Conservation (phyloP, 2,888 invertebrate species). For the Coremacera marginata region DNA sequence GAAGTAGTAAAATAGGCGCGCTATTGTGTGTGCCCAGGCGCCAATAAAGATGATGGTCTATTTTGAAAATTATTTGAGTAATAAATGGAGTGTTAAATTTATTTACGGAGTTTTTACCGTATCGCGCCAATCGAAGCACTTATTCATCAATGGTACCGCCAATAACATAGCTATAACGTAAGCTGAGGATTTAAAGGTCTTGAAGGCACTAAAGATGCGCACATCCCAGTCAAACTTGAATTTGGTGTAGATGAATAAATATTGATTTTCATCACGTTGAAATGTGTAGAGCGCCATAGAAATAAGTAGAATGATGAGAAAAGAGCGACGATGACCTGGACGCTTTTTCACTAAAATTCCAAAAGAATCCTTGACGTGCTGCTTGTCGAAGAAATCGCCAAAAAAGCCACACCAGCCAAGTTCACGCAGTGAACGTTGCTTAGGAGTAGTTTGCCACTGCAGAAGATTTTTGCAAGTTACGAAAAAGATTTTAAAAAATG, state of each 20-base stretch:
- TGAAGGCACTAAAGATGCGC: conserved; percentile 78
- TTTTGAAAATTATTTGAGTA: not conserved
- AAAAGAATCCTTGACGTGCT: conserved; percentile 76
- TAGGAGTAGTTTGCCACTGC: conserved; percentile 77
- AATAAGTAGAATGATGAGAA: conserved; percentile 77
- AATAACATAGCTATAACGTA: conserved; percentile 80
- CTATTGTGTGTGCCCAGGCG: conserved; percentile 77
- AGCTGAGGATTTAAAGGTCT: conserved; percentile 79
- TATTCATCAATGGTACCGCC: conserved; percentile 80
- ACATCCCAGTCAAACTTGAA: conserved; percentile 81
- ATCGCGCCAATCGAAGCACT: conserved; percentile 76
- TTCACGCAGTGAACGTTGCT: conserved; percentile 75
- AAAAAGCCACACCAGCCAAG: conserved; percentile 74
- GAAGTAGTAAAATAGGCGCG: conserved; percentile 77
- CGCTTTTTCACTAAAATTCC: conserved; percentile 75
- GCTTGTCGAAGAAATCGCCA: conserved; percentile 79
- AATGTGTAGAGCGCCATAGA: conserved; percentile 86
- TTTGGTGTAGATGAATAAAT: conserved; percentile 81
- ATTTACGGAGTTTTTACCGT: conserved; percentile 70
- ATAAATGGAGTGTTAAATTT: not conserved
- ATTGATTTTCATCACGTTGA: conserved; percentile 84
- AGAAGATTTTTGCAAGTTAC: not conserved
- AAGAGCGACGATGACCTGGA: conserved; percentile 72
- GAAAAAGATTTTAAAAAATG: not conserved
- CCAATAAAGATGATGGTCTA: conserved; percentile 80